Evolutionary conservation across 1,140 invertebrate species (phyloP).

Genomic region (Heliconius hermathena): DNA sequence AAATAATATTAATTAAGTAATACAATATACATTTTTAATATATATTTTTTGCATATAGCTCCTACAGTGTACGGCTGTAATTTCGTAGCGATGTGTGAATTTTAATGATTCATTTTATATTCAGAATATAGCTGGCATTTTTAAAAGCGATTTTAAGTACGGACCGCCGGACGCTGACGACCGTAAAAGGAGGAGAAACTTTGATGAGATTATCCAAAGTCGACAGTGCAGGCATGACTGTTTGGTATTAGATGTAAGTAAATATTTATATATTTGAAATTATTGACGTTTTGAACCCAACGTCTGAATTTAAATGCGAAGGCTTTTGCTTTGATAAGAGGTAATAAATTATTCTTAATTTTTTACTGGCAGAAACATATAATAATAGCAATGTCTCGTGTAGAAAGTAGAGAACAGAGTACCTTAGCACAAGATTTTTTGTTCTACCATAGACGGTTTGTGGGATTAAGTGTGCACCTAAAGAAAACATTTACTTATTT

Average conservation of each 20-base stretch:
- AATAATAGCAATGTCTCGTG: too few relatives aligned
- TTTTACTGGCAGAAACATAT: too few relatives aligned
- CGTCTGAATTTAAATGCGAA: too few relatives aligned
- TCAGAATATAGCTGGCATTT: conserved; percentile 49
- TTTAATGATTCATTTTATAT: conserved; percentile 25
- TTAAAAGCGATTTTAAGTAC: conserved; percentile 44
- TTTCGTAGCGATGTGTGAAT: not conserved
- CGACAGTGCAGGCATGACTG: conserved; percentile 49
- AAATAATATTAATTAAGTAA: too few relatives aligned
- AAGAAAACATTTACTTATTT: too few relatives aligned
- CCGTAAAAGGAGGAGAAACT: conserved; percentile 43
- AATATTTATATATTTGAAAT: not conserved
- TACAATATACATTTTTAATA: not conserved
- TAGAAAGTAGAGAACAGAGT: too few relatives aligned
- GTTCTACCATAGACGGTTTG: too few relatives aligned
- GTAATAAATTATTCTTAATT: too few relatives aligned
- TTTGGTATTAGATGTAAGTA: conserved; percentile 48
- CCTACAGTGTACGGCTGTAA: not conserved
- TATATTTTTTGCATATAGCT: not conserved
- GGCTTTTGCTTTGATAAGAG: too few relatives aligned
- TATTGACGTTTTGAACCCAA: not conserved
- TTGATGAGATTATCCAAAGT: conserved; percentile 39
- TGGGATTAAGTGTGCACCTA: too few relatives aligned
- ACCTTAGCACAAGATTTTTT: too few relatives aligned
- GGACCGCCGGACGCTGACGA: conserved; percentile 48